A percentile compares a stretch with the other conserved stretches of the same genome.
Evolutionary conservation across 2,888 invertebrate species (phyloP).

Genomic region (Eucriotettix oculatus): DNA sequence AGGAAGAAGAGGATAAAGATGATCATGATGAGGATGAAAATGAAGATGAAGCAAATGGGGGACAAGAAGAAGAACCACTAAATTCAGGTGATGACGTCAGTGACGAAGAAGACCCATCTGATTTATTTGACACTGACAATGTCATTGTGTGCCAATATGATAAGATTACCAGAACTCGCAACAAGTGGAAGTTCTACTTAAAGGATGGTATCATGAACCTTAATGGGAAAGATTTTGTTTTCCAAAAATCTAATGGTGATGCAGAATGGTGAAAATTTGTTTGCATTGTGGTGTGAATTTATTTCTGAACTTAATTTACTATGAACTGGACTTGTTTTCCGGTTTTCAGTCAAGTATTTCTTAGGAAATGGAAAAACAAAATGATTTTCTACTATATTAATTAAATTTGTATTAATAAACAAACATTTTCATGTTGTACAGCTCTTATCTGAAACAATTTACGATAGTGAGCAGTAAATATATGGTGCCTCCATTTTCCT

Average conservation of each 20-base stretch:
- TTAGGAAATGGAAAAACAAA: too few species aligned
- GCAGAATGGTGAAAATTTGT: constrained; percentile 72
- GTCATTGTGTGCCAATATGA: constrained; percentile 99
- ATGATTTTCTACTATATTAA: too few species aligned
- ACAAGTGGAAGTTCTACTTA: constrained; percentile 98
- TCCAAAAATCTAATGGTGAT: constrained; percentile 97
- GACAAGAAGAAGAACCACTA: constrained; percentile 56
- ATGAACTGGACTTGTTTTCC: too few species aligned
- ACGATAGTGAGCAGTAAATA: too few species aligned
- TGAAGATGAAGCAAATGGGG: constrained; percentile 32
- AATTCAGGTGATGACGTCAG: constrained; percentile 97
- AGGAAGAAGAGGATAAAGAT: constrained; percentile 48
- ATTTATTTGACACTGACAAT: constrained; percentile 97
- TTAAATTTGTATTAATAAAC: too few species aligned
- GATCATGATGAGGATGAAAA: constrained; percentile 32
- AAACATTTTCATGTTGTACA: too few species aligned
- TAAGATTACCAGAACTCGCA: constrained; percentile 95
- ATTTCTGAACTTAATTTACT: too few species aligned
- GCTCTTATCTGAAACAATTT: too few species aligned
- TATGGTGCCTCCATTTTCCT: too few species aligned
- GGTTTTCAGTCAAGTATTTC: too few species aligned
- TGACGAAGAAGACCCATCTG: constrained; percentile 87
- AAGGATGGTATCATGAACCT: constrained; percentile 99
- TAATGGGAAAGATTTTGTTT: constrained; percentile 93
- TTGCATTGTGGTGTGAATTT: too few species aligned